phyloP scores from a whole-genome alignment of 1,140 invertebrate genomes.

The Brachionus plicatilis region DNA sequence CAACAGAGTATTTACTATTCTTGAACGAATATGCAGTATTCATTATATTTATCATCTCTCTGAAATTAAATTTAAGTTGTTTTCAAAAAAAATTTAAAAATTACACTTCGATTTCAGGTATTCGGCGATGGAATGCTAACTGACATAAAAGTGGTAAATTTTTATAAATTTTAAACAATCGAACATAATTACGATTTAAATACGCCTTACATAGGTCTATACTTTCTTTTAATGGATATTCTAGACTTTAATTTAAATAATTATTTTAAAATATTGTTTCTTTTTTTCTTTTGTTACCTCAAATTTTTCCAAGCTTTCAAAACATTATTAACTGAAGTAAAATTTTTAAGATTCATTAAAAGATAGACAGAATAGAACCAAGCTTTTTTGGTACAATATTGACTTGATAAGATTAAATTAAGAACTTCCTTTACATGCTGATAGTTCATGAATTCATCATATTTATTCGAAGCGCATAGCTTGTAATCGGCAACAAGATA shows the following conservation, averaged over 20 bases:
- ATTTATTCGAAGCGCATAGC: neutral
- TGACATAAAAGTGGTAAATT: neutral
- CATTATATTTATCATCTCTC: slow-evolving; percentile 10
- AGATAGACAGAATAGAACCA: slow-evolving; percentile 20
- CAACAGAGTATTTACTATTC: slow-evolving; percentile 7
- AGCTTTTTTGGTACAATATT: neutral
- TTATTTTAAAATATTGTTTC: neutral
- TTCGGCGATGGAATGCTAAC: neutral
- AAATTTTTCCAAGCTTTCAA: neutral
- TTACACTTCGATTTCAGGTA: slow-evolving; percentile 4
- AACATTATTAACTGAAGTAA: neutral
- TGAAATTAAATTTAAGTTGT: neutral
- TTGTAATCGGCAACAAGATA: slow-evolving; percentile 10
- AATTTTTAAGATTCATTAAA: neutral
- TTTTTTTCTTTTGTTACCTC: neutral
- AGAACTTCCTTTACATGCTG: slow-evolving; percentile 24
- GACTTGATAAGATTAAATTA: neutral
- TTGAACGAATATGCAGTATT: slow-evolving; percentile 2
- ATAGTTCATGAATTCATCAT: slow-evolving; percentile 17
- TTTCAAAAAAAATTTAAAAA: neutral
- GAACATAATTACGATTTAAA: slow-evolving; percentile 7
- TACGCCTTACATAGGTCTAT: neutral
- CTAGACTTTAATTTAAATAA: neutral
- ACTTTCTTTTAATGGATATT: slow-evolving; percentile 6
- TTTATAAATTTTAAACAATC: slow-evolving; percentile 21